phyloP scores from a whole-genome alignment of 2,797 vertebrate genomes.

The Chlorospingus flavigularis region DNA sequence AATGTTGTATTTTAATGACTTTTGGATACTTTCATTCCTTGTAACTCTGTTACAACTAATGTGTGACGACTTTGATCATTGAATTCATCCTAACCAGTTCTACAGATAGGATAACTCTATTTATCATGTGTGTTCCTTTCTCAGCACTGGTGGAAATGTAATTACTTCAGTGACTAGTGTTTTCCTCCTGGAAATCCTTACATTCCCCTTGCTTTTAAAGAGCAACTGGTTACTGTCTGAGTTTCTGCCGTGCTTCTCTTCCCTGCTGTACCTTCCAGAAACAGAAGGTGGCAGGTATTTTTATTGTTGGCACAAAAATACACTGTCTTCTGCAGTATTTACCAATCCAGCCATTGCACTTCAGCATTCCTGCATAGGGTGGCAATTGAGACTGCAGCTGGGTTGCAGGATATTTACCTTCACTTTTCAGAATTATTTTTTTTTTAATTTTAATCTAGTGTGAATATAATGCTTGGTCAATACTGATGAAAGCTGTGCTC shows the following conservation, averaged over 20 bases:
- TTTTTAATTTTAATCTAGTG: background rate
- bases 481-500: background rate
- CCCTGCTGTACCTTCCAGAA: background rate
- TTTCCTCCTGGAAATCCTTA: background rate
- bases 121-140: background rate
- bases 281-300: slow-evolving; percentile 41
- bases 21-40: background rate
- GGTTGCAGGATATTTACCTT: background rate
- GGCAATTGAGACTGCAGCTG: background rate
- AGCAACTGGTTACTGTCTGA: background rate
- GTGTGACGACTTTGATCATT: background rate
- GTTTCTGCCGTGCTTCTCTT: background rate
- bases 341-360: background rate
- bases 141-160: background rate
- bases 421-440: background rate
- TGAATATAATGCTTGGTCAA: background rate
- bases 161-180: background rate
- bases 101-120: background rate
- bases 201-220: background rate
- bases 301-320: background rate
- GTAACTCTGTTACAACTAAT: background rate
- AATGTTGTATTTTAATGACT: background rate
- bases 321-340: background rate
- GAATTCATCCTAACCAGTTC: background rate
- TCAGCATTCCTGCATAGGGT: background rate